Evolutionary conservation across 2,797 vertebrate species (phyloP), one percentile per base, ranked within the genome.

Genomic region (Malurus splendens): DNA sequence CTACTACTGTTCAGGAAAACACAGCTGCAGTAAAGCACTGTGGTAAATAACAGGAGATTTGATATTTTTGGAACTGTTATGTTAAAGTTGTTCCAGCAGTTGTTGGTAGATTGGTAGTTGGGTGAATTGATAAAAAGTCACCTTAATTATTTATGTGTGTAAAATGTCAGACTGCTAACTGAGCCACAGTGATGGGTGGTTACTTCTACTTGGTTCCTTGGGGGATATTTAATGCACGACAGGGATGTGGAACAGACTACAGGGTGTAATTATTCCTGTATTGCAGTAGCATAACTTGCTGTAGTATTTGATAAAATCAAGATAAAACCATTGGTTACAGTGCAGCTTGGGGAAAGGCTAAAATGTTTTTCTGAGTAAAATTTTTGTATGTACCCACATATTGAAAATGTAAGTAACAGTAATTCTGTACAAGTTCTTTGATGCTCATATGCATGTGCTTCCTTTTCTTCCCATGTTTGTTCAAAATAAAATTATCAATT

Each of bases 141-240:
- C 60, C 13, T 45, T 47, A 6, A 5, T 47, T 4, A 0, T 32
- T 47, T 4, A 0, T 32, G 6, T 30, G 7, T 42, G 10, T 39
- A 27, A 42, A 54, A 2, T 78, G 10, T 67, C 41, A 39, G 6
- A 7, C 20, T 68, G 25, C 30, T 74, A 50, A 7, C 17, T 19
- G 39, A 57, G 32, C 8, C 30, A 7, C 7, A 20, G 19, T 24
- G 36, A 4, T 62, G 50, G 8, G 10, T 64, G 64, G 10, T 65
- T 55, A 10, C 22, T 61, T 78, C 47, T 75, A 36, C 44, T 38
- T 86, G n/a, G 10, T 23, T 82, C 2, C 1, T 25, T 76, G 41
- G 76, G 48, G 41, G 54, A 51, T 2, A 4, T 6, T 6, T 17
- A 41, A 24, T 24, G 28, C 4, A 5, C 13, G 44, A 1, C 13